A percentile compares a stretch with the other conserved stretches of the same genome.
Evolutionary conservation across 2,888 invertebrate genomes (phyloP).

Genomic region (Rhagonycha lutea): DNA sequence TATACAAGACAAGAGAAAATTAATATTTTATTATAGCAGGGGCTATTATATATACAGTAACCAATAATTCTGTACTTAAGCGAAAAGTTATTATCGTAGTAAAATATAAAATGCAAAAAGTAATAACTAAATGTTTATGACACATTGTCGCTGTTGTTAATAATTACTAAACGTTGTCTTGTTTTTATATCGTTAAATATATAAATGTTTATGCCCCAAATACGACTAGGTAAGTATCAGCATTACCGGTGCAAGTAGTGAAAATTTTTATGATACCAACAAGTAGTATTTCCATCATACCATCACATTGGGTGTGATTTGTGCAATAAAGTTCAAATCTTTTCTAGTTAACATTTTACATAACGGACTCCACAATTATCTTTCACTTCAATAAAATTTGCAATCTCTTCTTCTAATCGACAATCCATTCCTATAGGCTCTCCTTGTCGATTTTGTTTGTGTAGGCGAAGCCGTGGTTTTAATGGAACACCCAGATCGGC

Average conservation of each 20-base stretch:
- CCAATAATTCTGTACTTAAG: slow-evolving; percentile 31
- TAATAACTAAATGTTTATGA: slow-evolving; percentile 28
- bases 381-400: background rate
- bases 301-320: background rate
- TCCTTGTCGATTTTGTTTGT: slow-evolving; percentile 26
- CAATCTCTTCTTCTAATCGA: background rate
- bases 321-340: background rate
- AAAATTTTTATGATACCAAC: background rate
- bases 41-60: slow-evolving; percentile 28
- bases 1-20: slow-evolving; percentile 21
- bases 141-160: slow-evolving; percentile 28
- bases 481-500: slow-evolving; percentile 56
- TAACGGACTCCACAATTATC: background rate
- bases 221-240: background rate
- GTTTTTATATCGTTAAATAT: background rate
- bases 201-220: background rate
- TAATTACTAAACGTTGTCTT: slow-evolving; percentile 22
- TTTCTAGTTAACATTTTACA: background rate
- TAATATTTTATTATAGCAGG: slow-evolving; percentile 20
- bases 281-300: too few species aligned
- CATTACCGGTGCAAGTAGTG: background rate
- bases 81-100: slow-evolving; percentile 26
- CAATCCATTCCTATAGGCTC: background rate
- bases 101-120: slow-evolving; percentile 22
- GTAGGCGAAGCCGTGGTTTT: slow-evolving; percentile 51